Percentiles rank a stretch among this genome's conserved stretches.
phyloP scores from a whole-genome alignment of 1,140 invertebrate species.

The Maconellicoccus hirsutus region DNA sequence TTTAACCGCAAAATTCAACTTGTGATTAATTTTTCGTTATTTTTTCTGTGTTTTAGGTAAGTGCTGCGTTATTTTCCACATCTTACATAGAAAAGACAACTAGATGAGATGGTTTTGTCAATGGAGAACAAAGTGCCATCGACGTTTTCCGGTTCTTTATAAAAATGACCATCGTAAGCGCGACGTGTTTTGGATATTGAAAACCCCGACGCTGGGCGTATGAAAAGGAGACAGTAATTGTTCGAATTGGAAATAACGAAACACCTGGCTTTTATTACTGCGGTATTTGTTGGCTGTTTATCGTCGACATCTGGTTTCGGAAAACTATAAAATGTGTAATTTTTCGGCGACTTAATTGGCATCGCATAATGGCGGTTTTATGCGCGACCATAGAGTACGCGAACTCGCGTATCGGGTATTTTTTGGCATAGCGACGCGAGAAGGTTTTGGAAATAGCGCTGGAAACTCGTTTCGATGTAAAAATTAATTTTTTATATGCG shows the following conservation, averaged over 20 bases:
- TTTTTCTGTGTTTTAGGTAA: no score
- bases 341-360: conserved; percentile 7
- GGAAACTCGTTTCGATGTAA: neutral
- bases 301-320: conserved; percentile 1
- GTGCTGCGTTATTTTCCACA: no score
- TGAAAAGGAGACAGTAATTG: neutral
- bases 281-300: neutral
- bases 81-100: no score
- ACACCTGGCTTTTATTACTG: conserved; percentile 13
- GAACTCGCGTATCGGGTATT: neutral
- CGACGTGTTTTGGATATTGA: no score
- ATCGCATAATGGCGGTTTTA: neutral
- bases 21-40: no score
- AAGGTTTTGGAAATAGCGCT: neutral
- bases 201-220: no score
- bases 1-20: no score
- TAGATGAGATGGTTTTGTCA: no score
- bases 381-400: neutral
- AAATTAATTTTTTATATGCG: neutral
- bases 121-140: no score
- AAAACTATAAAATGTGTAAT: neutral
- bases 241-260: neutral
- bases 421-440: neutral
- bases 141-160: no score
- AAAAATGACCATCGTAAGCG: no score